Evolutionary conservation across 1,140 invertebrate genomes (phyloP).

Genomic region (Cotesia glomerata): DNA sequence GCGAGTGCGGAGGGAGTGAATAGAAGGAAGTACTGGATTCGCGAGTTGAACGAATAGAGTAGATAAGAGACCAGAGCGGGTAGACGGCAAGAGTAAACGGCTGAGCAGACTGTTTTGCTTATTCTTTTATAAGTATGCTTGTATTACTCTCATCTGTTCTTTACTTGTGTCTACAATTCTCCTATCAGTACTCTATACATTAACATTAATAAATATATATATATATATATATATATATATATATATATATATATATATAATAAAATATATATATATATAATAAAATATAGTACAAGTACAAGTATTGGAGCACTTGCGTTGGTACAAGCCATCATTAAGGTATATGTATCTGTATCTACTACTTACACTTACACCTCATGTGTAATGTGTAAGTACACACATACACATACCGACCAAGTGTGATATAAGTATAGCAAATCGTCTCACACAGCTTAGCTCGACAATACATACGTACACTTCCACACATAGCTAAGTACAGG

Average conservation of each 20-base stretch:
- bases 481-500: neutral
- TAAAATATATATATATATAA: too few species aligned
- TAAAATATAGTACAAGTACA: too few species aligned
- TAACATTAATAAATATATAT: too few species aligned
- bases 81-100: constrained; percentile 10
- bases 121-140: too few species aligned
- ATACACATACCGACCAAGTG: too few species aligned
- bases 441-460: too few species aligned
- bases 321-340: constrained; percentile 34
- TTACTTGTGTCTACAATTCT: constrained; percentile 47
- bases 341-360: neutral
- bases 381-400: too few species aligned
- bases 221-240: too few species aligned
- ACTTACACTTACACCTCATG: neutral
- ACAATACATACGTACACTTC: neutral
- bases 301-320: constrained; percentile 33
- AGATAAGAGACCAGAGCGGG: constrained; percentile 23
- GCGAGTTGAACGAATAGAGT: neutral
- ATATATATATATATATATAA: too few species aligned
- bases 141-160: constrained; percentile 28
- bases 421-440: too few species aligned
- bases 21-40: constrained; percentile 19
- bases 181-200: too few species aligned
- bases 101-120: constrained; percentile 8
- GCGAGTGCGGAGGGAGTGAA: constrained; percentile 15